These are phyloP conservation scores for Misgurnus anguillicaudatus DNA, from an alignment of 2,113 vertebrate genomes.

Conservation along the genomic window DNA sequence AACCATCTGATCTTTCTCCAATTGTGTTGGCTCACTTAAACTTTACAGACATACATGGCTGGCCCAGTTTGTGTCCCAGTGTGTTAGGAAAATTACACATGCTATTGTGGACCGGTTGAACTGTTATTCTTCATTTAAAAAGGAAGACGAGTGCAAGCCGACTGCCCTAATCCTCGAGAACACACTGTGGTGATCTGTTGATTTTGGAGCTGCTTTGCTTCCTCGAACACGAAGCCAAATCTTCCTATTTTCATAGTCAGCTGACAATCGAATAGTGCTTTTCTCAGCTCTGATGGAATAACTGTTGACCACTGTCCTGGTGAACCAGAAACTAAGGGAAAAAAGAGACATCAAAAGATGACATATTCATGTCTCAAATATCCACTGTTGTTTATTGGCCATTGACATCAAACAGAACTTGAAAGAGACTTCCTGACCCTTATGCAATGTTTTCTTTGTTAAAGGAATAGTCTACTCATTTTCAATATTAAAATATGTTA, in stretches of 20 bases:
- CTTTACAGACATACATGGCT: neutral
- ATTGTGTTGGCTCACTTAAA: neutral
- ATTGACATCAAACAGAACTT: conserved; percentile 56
- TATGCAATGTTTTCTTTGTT: conserved; percentile 51
- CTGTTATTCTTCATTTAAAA: conserved; percentile 44
- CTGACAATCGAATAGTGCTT: conserved; percentile 44
- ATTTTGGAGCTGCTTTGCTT: conserved; percentile 46
- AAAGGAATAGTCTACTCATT: conserved; percentile 24
- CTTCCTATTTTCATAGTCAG: conserved; percentile 45
- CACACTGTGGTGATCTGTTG: conserved; percentile 43
- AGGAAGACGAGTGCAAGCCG: conserved; percentile 44
- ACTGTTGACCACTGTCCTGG: conserved; percentile 53
- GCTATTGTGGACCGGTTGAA: neutral
- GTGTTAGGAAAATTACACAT: conserved; percentile 3
- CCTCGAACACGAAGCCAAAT: conserved; percentile 41
- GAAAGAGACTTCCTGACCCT: conserved; percentile 51
- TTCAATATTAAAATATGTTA: too few relatives aligned
- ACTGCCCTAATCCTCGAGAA: conserved; percentile 30
- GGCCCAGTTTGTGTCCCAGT: neutral
- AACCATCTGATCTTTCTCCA: too few relatives aligned
- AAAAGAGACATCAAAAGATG: conserved; percentile 49
- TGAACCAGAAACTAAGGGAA: conserved; percentile 27
- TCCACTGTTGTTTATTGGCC: conserved; percentile 51
- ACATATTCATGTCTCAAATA: conserved; percentile 49
- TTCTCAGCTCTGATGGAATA: conserved; percentile 44